A percentile compares a stretch with the other conserved stretches of the same genome.
Conservation (phyloP, 2,888 invertebrate species). For the Podabrus alpinus region DNA sequence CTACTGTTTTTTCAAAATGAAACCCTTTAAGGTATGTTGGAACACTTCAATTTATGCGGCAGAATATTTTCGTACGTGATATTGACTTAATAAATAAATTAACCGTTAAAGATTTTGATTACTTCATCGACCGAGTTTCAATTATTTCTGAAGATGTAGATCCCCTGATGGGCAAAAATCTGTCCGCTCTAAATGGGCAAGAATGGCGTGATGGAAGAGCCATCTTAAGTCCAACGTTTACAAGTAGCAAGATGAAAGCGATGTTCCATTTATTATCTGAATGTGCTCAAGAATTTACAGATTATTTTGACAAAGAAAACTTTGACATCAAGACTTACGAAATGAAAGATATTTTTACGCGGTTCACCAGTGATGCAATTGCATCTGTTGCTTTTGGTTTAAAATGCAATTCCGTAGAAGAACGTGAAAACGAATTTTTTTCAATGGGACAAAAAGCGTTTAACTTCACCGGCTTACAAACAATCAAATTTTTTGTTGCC, state of each 20-base stretch:
- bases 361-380: constrained; percentile 56
- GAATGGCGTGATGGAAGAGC: constrained; percentile 33
- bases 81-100: neutral
- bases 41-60: neutral
- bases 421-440: constrained; percentile 50
- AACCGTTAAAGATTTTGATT: neutral
- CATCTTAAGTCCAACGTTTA: constrained; percentile 36
- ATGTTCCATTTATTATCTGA: constrained; percentile 33
- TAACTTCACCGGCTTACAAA: neutral
- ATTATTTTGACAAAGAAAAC: constrained; percentile 19
- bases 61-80: neutral
- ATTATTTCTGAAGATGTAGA: neutral
- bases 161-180: neutral
- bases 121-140: neutral
- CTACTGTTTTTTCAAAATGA: neutral
- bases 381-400: constrained; percentile 56
- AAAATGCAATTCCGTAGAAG: constrained; percentile 57
- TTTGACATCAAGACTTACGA: neutral
- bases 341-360: constrained; percentile 17
- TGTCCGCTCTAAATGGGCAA: neutral
- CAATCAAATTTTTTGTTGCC: neutral
- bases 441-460: neutral
- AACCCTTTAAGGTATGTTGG: neutral
- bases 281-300: constrained; percentile 28
- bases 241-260: constrained; percentile 33